Evolutionary conservation across 1,140 invertebrate genomes (phyloP).

Genomic region (Aradophagus sp.): DNA sequence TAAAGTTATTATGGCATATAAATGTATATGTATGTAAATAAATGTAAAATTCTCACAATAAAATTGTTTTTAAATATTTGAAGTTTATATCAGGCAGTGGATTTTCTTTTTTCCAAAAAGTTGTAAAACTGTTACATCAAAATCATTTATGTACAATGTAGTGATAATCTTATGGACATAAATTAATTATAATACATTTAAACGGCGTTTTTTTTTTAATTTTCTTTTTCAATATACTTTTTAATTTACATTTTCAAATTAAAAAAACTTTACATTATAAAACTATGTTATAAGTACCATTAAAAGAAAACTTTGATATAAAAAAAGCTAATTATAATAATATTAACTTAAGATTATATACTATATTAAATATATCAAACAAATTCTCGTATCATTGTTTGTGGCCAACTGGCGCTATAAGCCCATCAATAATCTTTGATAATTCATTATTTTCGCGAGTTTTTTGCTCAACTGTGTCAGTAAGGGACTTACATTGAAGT

Average conservation of each 20-base stretch:
- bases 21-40: too few species aligned
- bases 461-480: constrained; percentile 80
- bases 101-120: too few species aligned
- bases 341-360: constrained; percentile 20
- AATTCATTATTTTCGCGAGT: constrained; percentile 80
- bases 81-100: too few species aligned
- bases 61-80: too few species aligned
- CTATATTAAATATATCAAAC: constrained; percentile 23
- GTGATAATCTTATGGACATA: too few species aligned
- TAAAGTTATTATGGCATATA: too few species aligned
- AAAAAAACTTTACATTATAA: constrained; percentile 47
- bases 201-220: neutral
- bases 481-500: constrained; percentile 69
- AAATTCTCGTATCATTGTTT: constrained; percentile 9
- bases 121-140: too few species aligned
- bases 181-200: too few species aligned
- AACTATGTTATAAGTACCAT: constrained; percentile 17
- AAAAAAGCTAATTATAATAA: constrained; percentile 22
- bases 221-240: neutral
- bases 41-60: too few species aligned
- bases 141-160: too few species aligned
- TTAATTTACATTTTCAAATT: constrained; percentile 38
- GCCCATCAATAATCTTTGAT: constrained; percentile 81
- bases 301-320: constrained; percentile 19
- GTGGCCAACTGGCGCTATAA: constrained; percentile 75